Percentiles rank a stretch among this genome's conserved stretches.
phyloP scores from a whole-genome alignment of 2,797 vertebrate genomes.

The Sitta carolinensis region DNA sequence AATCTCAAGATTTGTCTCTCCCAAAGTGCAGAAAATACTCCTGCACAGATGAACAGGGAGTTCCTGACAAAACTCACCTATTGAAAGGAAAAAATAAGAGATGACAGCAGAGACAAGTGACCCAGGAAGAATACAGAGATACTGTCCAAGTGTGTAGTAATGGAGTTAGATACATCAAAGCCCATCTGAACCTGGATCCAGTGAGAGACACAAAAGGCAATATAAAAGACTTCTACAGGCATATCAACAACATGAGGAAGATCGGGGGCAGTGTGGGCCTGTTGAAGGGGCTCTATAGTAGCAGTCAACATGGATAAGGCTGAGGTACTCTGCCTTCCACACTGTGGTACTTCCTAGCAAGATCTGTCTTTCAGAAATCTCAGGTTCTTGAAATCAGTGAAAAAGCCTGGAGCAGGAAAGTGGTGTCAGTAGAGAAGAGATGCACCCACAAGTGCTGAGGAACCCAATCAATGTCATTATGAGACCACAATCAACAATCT shows the following conservation, averaged over 20 bases:
- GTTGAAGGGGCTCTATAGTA: background rate
- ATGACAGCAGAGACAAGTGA: background rate
- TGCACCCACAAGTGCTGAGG: background rate
- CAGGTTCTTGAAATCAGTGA: background rate
- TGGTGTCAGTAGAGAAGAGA: background rate
- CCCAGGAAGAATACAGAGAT: background rate
- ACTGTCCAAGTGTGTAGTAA: background rate
- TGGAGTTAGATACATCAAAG: background rate
- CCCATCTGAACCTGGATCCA: background rate
- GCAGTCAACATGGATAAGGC: fast-evolving
- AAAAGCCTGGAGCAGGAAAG: background rate
- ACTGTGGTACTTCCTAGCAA: background rate
- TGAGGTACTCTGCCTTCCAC: background rate
- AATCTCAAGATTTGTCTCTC: background rate
- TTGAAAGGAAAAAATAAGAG: background rate
- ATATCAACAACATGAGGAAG: background rate
- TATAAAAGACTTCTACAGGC: background rate
- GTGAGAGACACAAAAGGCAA: background rate
- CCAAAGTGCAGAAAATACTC: background rate
- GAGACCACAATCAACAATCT: background rate
- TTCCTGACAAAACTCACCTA: background rate
- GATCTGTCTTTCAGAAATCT: background rate
- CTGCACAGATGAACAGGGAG: background rate
- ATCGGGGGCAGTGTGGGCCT: background rate
- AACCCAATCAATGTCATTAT: background rate